These are phyloP conservation scores for Ifrita kowaldi DNA, from an alignment of 2,113 vertebrate genomes.

Conservation along the genomic window DNA sequence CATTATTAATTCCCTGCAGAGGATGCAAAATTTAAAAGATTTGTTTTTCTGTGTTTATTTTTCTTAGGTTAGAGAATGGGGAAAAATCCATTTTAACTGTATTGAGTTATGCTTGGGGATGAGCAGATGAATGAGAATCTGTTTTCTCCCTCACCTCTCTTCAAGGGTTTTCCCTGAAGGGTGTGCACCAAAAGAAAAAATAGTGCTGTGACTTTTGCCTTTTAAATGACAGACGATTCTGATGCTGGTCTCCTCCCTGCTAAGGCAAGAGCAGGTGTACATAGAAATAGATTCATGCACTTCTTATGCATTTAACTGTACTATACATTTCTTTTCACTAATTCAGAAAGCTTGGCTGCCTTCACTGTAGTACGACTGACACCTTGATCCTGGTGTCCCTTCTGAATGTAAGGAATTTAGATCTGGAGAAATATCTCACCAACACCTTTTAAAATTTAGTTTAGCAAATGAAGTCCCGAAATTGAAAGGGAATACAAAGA, in stretches of 20 bases:
- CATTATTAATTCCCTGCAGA: background rate
- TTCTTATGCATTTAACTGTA: background rate
- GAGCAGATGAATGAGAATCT: background rate
- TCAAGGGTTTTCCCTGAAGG: background rate
- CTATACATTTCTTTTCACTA: background rate
- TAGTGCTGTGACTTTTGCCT: background rate
- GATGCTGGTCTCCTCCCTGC: background rate
- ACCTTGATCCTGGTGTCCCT: background rate
- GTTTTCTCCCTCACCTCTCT: background rate
- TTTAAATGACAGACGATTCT: background rate
- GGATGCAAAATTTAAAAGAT: background rate
- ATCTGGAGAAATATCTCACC: background rate
- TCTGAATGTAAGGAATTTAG: background rate
- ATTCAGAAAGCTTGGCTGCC: background rate
- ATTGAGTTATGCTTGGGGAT: background rate
- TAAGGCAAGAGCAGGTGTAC: background rate
- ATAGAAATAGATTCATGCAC: background rate
- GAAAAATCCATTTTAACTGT: background rate
- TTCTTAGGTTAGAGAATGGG: background rate
- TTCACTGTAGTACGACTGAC: fast-evolving
- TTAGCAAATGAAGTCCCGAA: background rate
- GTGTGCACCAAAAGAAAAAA: background rate
- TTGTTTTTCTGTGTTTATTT: background rate
- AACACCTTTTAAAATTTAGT: background rate
- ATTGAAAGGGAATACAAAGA: background rate